Percentiles rank a stretch among this genome's conserved stretches.
Evolutionary conservation across 2,113 vertebrate genomes (phyloP).

Genomic region (Jaculus jaculus): DNA sequence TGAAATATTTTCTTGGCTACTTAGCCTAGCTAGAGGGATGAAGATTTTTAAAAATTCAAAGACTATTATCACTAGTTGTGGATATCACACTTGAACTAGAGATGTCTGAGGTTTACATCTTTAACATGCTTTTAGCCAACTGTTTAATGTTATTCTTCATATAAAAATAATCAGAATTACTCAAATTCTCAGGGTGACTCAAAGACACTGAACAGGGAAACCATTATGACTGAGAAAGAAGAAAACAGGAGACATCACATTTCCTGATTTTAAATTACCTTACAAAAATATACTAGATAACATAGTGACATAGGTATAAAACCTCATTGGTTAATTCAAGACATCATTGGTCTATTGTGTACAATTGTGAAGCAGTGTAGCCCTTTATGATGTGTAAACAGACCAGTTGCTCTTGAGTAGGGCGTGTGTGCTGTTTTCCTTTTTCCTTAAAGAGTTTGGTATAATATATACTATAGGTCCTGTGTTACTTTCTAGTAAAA

Average conservation of each 20-base stretch:
- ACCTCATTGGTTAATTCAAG: not conserved
- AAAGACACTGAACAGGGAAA: not conserved
- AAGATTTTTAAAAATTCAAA: too few relatives aligned
- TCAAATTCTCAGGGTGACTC: not conserved
- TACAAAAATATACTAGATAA: not conserved
- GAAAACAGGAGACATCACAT: not conserved
- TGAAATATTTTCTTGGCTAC: too few relatives aligned
- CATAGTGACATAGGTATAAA: not conserved
- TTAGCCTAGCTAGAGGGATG: too few relatives aligned
- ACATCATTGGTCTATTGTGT: too few relatives aligned
- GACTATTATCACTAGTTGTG: too few relatives aligned
- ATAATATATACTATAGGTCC: not conserved
- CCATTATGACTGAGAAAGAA: not conserved
- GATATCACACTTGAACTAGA: too few relatives aligned
- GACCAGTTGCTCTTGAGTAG: not conserved
- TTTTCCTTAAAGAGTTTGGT: not conserved
- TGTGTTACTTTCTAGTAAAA: not conserved
- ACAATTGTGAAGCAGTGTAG: not conserved
- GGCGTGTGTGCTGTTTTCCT: not conserved
- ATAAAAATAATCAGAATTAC: not conserved
- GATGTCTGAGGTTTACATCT: too few relatives aligned
- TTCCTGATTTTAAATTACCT: not conserved
- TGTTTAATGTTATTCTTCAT: not conserved
- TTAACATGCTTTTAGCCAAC: not conserved
- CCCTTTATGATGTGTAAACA: too few relatives aligned